Evolutionary conservation across 1,140 invertebrate species (phyloP), one percentile per base, ranked within the genome.

Genomic region (Galendromus occidentalis): DNA sequence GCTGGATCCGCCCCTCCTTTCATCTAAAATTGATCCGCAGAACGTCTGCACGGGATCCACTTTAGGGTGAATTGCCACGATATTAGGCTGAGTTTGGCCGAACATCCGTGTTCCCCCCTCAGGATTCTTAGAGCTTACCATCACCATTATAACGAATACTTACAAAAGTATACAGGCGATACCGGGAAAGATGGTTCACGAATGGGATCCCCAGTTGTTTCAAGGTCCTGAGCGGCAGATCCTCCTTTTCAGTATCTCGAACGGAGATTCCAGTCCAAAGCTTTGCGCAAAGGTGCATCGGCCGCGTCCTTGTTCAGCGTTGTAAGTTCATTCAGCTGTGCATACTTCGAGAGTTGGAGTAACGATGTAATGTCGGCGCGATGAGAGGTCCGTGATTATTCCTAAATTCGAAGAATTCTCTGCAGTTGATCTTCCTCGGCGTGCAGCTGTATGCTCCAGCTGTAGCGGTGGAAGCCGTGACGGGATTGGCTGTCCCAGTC

Each of bases 401-500:
- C 45, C 5, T 47, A 47, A 47, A 47, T 12, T n/a, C n/a, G n/a
- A n/a, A n/a, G 20, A 47, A 4, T 22, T 33, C 33, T 59, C 25
- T 25, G 4, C 14, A 59, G 51, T 29, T 59, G 6, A 59, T 78
- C 25, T 78, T 77, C 69, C 72, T 77, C 71, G 75, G 75, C 4
- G 72, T 78, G 17, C 76, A 77, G 14, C 71, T 78, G 0, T 78
- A 75, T 66, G 76, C 74, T 0, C 77, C 77, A 7, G 74, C 76
- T 7, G 72, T 77, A 47, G 76, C 77, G 20, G 59, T 79, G 17
- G 51, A 20, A 72, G 73, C 66, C 71, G 78, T 78, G 17, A 78
- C 78, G 29, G 73, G 73, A 14, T 67, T 79, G 0, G 73, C 71
- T 41, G 67, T 74, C 7, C 76, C 72, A 69, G 68, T 76, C 18